Percentiles rank a stretch among this genome's conserved stretches.
Evolutionary conservation across 2,888 invertebrate genomes (phyloP).

Genomic region (Brenthis hecate): DNA sequence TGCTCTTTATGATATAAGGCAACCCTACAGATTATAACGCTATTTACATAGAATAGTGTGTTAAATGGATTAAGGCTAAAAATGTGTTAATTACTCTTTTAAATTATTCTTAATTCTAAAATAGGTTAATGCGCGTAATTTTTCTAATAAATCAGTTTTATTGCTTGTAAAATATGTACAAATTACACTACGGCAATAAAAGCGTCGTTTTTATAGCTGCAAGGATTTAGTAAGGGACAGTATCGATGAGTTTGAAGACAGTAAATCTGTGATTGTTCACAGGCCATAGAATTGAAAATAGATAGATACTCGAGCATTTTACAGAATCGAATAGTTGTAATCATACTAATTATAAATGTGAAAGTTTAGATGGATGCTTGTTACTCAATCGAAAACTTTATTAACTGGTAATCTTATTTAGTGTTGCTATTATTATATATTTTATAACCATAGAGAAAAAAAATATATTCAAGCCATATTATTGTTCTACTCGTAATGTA

Average conservation of each 20-base stretch:
- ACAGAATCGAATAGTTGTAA: background rate
- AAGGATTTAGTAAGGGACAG: conserved; percentile 55
- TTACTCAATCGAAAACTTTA: too few relatives aligned
- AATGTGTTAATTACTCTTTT: conserved; percentile 6
- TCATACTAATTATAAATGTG: background rate
- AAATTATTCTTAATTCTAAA: conserved; percentile 5
- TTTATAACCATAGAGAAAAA: too few relatives aligned
- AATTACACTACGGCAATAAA: conserved; percentile 56
- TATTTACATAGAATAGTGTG: background rate
- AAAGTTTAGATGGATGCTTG: background rate
- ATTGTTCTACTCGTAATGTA: too few relatives aligned
- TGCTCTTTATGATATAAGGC: background rate
- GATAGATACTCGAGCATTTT: conserved; percentile 1
- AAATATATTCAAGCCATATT: too few relatives aligned
- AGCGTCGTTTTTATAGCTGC: conserved; percentile 54
- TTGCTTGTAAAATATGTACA: conserved; percentile 39
- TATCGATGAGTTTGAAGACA: conserved; percentile 57
- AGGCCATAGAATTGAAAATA: conserved; percentile 19
- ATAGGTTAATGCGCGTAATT: conserved; percentile 1
- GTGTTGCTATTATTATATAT: too few relatives aligned
- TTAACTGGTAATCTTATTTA: too few relatives aligned
- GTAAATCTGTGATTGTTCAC: conserved; percentile 50
- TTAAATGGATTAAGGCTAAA: background rate
- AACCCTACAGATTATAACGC: background rate
- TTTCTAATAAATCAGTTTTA: conserved; percentile 43